These are phyloP conservation scores for Pandion haliaetus DNA, from an alignment of 2,113 vertebrate genomes.

Conservation along the genomic window DNA sequence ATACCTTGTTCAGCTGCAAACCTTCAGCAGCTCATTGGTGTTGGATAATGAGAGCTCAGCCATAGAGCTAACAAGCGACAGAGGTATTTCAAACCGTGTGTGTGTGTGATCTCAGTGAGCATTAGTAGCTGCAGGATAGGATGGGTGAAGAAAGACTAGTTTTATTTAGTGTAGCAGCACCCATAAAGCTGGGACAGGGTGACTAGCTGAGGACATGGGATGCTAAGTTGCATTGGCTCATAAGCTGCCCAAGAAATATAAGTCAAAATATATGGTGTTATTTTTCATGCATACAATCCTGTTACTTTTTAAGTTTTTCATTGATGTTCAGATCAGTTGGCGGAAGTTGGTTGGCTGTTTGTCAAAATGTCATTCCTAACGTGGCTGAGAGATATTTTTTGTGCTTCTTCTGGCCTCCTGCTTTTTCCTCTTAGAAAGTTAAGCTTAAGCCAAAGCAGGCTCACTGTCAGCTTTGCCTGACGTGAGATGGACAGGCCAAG, in stretches of 20 bases:
- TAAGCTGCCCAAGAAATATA: neutral
- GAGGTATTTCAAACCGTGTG: no score
- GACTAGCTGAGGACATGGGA: neutral
- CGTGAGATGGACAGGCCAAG: neutral
- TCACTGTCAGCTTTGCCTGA: neutral
- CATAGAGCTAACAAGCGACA: neutral
- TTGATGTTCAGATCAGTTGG: rapidly evolving
- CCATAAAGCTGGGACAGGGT: neutral
- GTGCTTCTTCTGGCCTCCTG: neutral
- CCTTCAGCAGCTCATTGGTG: neutral
- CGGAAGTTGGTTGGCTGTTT: neutral
- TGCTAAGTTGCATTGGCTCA: neutral
- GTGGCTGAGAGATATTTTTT: neutral
- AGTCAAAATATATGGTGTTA: neutral
- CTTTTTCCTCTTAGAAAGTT: neutral
- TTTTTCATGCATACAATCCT: neutral
- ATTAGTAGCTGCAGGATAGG: neutral
- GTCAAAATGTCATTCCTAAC: neutral
- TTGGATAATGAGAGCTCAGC: neutral
- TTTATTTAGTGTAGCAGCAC: neutral
- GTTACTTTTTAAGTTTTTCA: neutral
- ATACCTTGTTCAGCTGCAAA: neutral
- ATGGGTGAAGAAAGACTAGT: neutral
- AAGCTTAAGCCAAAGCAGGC: neutral
- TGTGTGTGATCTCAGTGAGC: neutral